phyloP scores from a whole-genome alignment of 2,797 vertebrate species.

The Pangasius larnaudii region DNA sequence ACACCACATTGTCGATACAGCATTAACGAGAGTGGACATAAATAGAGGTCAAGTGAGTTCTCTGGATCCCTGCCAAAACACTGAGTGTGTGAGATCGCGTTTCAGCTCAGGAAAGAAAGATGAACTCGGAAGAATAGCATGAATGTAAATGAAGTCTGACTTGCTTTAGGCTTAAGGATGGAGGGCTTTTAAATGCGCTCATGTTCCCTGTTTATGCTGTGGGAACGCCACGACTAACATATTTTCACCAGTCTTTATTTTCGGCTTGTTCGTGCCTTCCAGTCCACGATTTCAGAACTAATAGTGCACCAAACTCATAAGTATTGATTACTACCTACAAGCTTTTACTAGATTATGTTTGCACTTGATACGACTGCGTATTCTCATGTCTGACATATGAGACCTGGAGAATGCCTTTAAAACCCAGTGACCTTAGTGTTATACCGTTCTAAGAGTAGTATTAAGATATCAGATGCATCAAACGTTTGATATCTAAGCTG shows the following conservation, averaged over 20 bases:
- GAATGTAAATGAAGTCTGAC: conserved; percentile 3
- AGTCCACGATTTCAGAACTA: not conserved
- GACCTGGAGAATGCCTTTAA: not conserved
- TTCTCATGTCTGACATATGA: not conserved
- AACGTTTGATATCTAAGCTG: too few species aligned
- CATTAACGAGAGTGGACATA: not conserved
- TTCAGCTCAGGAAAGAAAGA: conserved; percentile 10
- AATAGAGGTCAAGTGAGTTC: conserved; percentile 6
- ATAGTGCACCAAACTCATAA: not conserved
- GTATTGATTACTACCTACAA: not conserved
- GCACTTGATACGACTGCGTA: not conserved
- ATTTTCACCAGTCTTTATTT: not conserved
- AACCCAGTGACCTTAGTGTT: not conserved
- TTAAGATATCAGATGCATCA: not conserved
- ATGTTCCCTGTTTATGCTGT: not conserved
- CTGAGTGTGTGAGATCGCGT: not conserved
- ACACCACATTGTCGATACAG: not conserved
- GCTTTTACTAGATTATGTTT: not conserved
- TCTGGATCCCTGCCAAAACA: not conserved
- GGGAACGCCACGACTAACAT: not conserved
- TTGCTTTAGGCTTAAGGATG: not conserved
- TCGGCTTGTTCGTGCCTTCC: not conserved
- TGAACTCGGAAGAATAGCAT: not conserved
- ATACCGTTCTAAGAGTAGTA: not conserved
- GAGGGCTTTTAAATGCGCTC: not conserved